Percentiles rank a stretch among this genome's conserved stretches.
phyloP scores from a whole-genome alignment of 2,113 vertebrate genomes.

The Pseudorhombus dupliciocellatus region DNA sequence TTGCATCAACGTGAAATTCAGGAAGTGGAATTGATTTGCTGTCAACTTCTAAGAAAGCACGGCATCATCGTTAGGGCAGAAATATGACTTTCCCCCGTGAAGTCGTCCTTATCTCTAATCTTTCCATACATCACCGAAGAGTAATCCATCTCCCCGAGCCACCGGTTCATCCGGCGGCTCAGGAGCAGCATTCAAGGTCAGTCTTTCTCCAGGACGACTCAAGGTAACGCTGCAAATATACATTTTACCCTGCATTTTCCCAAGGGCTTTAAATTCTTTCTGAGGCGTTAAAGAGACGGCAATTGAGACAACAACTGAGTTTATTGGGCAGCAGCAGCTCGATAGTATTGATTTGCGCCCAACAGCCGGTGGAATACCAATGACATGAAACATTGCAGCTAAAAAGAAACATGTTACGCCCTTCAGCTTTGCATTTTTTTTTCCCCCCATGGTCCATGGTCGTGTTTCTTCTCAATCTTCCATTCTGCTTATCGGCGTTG shows the following conservation, averaged over 20 bases:
- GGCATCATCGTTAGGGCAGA: background rate
- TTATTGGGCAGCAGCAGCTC: slow-evolving; percentile 75
- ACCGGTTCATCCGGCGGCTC: background rate
- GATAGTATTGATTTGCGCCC: slow-evolving; percentile 74
- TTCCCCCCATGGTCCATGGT: background rate
- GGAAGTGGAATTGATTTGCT: slow-evolving; percentile 23
- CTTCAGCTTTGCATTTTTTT: slow-evolving; percentile 34
- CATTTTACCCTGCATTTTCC: slow-evolving; percentile 40
- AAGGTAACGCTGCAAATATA: slow-evolving; percentile 13
- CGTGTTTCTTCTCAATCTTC: slow-evolving; percentile 15
- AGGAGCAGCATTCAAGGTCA: slow-evolving; percentile 13
- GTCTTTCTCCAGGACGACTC: slow-evolving; percentile 8
- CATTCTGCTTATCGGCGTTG: slow-evolving; percentile 17
- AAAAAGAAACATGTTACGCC: slow-evolving; percentile 53
- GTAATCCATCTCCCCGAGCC: background rate
- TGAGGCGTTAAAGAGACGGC: slow-evolving; percentile 71
- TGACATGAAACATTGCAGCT: slow-evolving; percentile 71
- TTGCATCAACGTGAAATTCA: slow-evolving; percentile 1
- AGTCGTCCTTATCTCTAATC: background rate
- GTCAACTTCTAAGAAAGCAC: background rate
- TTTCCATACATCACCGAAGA: slow-evolving; percentile 3
- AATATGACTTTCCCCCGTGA: slow-evolving; percentile 11
- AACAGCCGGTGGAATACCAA: slow-evolving; percentile 74
- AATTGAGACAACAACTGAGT: slow-evolving; percentile 82
- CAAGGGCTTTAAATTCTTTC: slow-evolving; percentile 50